A percentile compares a stretch with the other conserved stretches of the same genome.
These are phyloP conservation scores for Drosophila asahinai DNA, from an alignment of 1,140 invertebrate species.

Conservation along the genomic window DNA sequence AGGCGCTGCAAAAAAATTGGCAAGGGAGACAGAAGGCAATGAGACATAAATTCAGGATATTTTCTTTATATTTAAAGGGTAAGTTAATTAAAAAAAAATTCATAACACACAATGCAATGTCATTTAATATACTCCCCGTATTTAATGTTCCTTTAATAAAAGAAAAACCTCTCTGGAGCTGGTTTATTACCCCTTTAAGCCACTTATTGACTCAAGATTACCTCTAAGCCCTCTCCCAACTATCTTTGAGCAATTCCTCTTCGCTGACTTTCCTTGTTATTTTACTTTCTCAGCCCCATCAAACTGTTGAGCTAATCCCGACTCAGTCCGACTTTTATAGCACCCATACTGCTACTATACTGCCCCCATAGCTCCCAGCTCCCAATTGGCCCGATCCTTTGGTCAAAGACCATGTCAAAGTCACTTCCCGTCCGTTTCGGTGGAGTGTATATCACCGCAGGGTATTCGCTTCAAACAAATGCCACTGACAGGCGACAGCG, in stretches of 20 bases:
- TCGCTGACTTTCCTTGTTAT: slow-evolving; percentile 17
- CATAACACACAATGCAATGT: neutral
- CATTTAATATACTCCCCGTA: neutral
- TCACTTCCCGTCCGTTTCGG: slow-evolving; percentile 31
- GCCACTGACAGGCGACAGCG: slow-evolving; percentile 75
- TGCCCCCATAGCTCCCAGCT: neutral
- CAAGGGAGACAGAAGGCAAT: neutral
- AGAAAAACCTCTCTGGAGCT: neutral
- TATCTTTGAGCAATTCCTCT: slow-evolving; percentile 20
- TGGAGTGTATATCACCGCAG: slow-evolving; percentile 58
- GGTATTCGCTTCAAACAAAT: slow-evolving; percentile 68
- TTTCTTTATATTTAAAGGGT: no score
- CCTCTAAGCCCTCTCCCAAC: neutral
- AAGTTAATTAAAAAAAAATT: neutral
- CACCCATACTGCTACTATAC: neutral
- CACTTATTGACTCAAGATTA: slow-evolving; percentile 20
- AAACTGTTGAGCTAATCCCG: slow-evolving; percentile 44
- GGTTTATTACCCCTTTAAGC: slow-evolving; percentile 1
- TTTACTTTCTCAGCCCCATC: slow-evolving; percentile 30
- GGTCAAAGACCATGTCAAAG: slow-evolving; percentile 37
- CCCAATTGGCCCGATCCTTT: slow-evolving; percentile 8
- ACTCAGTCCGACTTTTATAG: slow-evolving; percentile 40
- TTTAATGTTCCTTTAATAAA: no score
- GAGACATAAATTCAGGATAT: neutral
- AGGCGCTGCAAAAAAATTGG: slow-evolving; percentile 28